A percentile compares a stretch with the other conserved stretches of the same genome.
Conservation (phyloP, 2,888 invertebrate species). For the Apodemia mormo region DNA sequence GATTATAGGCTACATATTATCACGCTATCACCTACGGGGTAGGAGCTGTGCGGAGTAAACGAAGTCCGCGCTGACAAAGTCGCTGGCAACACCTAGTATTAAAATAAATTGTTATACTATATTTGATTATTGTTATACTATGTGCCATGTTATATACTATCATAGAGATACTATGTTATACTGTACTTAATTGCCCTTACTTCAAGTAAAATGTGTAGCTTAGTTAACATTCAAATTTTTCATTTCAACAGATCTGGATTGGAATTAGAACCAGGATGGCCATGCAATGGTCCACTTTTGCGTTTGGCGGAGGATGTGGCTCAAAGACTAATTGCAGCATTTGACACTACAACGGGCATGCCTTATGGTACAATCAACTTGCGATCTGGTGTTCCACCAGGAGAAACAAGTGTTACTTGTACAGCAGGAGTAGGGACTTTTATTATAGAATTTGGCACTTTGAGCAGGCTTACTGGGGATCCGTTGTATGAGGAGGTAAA, state of each 20-base stretch:
- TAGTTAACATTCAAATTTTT: neutral
- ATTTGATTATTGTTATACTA: too few relatives aligned
- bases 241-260: conserved; percentile 84
- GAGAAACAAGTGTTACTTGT: conserved; percentile 98
- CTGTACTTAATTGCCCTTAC: too few relatives aligned
- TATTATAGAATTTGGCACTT: conserved; percentile 96
- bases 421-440: conserved; percentile 99
- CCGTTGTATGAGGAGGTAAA: conserved; percentile 94
- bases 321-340: conserved; percentile 93
- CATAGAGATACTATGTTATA: too few relatives aligned
- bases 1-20: too few relatives aligned
- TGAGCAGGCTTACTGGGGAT: conserved; percentile 96
- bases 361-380: conserved; percentile 99
- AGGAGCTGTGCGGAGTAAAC: too few relatives aligned
- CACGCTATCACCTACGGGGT: too few relatives aligned
- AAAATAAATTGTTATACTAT: too few relatives aligned
- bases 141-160: too few relatives aligned
- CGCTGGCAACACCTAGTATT: too few relatives aligned
- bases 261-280: conserved; percentile 95
- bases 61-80: too few relatives aligned
- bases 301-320: conserved; percentile 97
- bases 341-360: conserved; percentile 96
- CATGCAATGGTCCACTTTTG: conserved; percentile 96
- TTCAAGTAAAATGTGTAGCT: too few relatives aligned
- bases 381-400: conserved; percentile 93